phyloP scores from a whole-genome alignment of 2,888 invertebrate genomes.

The Drosophila vallismaia region DNA sequence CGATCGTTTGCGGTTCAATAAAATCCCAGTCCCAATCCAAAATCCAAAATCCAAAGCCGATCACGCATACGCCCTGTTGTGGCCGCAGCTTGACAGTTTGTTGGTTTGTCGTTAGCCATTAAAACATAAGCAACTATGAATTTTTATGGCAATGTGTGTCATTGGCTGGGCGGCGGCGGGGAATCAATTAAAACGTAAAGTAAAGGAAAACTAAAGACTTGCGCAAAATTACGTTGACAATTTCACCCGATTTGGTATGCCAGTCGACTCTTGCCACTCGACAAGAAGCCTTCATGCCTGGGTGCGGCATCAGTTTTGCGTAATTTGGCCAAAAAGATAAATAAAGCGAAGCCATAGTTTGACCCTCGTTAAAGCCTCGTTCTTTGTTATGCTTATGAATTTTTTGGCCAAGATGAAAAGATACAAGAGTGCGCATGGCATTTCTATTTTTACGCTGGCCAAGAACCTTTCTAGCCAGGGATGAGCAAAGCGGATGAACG shows the following conservation, averaged over 20 bases:
- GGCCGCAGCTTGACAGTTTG: constrained; percentile 42
- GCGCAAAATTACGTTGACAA: constrained; percentile 78
- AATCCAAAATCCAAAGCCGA: constrained; percentile 13
- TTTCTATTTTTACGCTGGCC: constrained; percentile 60
- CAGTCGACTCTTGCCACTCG: constrained; percentile 42
- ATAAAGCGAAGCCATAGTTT: constrained; percentile 14
- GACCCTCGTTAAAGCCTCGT: constrained; percentile 41
- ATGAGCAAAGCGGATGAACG: constrained; percentile 31
- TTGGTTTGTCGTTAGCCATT: constrained; percentile 41
- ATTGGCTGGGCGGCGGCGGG: constrained; percentile 69
- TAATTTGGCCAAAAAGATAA: constrained; percentile 42
- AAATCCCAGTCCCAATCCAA: constrained; percentile 13
- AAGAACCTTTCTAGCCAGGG: constrained; percentile 59
- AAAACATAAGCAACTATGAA: constrained; percentile 62
- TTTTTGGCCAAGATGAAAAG: not conserved
- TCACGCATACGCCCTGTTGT: constrained; percentile 75
- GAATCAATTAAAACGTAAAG: constrained; percentile 71
- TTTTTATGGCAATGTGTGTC: constrained; percentile 77
- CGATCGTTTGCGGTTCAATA: constrained; percentile 48
- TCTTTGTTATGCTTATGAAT: constrained; percentile 70
- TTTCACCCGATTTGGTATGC: constrained; percentile 72
- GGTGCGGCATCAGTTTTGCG: constrained; percentile 56
- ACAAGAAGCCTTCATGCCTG: constrained; percentile 37
- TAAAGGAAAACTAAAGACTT: constrained; percentile 48
- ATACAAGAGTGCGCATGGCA: constrained; percentile 26